phyloP scores from a whole-genome alignment of 2,888 invertebrate genomes.

The Rambutsinella grinnellia region DNA sequence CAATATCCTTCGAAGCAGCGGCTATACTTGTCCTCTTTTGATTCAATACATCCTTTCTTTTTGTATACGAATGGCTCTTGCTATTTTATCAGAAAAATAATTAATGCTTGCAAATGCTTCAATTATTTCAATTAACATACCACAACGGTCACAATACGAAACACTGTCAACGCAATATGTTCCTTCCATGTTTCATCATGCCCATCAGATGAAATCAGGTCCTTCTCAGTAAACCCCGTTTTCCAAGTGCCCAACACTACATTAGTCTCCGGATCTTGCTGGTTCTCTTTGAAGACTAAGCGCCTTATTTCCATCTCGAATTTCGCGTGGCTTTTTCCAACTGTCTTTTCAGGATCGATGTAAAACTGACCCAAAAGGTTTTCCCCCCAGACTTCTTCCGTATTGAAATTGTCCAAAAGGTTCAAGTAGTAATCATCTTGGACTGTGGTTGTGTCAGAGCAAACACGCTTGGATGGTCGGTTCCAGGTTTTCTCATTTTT shows the following conservation, averaged over 20 bases:
- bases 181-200: conserved; percentile 76
- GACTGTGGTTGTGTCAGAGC: conserved; percentile 80
- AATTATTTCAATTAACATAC: conserved; percentile 76
- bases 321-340: conserved; percentile 82
- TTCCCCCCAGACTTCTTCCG: conserved; percentile 17
- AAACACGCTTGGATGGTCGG: conserved; percentile 74
- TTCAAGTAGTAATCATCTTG: conserved; percentile 70
- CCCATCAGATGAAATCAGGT: conserved; percentile 77
- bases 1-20: conserved; percentile 82
- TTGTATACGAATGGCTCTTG: conserved; percentile 87
- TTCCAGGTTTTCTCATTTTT: conserved; percentile 75
- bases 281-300: conserved; percentile 41
- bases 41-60: conserved; percentile 70
- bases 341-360: conserved; percentile 71
- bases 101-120: too few species aligned
- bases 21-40: conserved; percentile 68
- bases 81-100: conserved; percentile 69
- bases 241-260: conserved; percentile 80
- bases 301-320: conserved; percentile 80
- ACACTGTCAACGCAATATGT: conserved; percentile 85
- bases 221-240: conserved; percentile 75
- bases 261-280: conserved; percentile 38
- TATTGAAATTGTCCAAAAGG: conserved; percentile 31
- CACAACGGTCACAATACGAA: conserved; percentile 86
- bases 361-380: conserved; percentile 69